These are phyloP conservation scores for Drosophila neonasuta DNA, from an alignment of 2,888 invertebrate species.

Conservation along the genomic window DNA sequence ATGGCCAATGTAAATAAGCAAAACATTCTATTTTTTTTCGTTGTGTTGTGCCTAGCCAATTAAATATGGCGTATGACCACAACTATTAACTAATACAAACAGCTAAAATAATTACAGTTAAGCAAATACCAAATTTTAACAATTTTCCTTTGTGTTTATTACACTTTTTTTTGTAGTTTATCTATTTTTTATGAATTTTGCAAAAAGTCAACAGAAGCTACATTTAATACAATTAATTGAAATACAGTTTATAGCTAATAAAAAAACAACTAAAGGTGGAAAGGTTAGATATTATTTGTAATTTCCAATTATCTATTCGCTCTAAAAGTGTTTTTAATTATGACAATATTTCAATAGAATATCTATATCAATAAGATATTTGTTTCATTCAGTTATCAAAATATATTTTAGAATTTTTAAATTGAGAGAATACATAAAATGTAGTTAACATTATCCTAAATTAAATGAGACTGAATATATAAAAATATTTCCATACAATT, in stretches of 20 bases:
- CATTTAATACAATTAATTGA: conserved; percentile 5
- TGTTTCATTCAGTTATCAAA: no score
- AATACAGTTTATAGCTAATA: neutral
- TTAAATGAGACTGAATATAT: no score
- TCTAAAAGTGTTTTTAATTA: no score
- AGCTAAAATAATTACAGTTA: conserved; percentile 13
- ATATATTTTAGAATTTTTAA: no score
- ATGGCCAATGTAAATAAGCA: conserved; percentile 28
- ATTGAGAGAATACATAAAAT: no score
- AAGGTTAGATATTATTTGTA: neutral
- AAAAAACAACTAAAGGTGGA: neutral
- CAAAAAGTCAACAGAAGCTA: conserved; percentile 13
- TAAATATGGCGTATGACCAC: neutral
- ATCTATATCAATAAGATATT: no score
- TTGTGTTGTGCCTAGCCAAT: neutral
- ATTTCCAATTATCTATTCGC: neutral
- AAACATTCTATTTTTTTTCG: neutral
- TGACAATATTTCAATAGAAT: no score
- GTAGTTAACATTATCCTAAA: no score
- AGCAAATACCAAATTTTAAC: conserved; percentile 13
- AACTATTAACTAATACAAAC: conserved; percentile 19
- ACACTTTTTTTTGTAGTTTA: neutral
- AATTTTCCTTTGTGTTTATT: neutral
- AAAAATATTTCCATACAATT: no score
- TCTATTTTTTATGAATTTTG: neutral